Evolutionary conservation across 2,113 vertebrate genomes (phyloP), one percentile per base, ranked within the genome.

Genomic region (Epinephelus fuscoguttatus): DNA sequence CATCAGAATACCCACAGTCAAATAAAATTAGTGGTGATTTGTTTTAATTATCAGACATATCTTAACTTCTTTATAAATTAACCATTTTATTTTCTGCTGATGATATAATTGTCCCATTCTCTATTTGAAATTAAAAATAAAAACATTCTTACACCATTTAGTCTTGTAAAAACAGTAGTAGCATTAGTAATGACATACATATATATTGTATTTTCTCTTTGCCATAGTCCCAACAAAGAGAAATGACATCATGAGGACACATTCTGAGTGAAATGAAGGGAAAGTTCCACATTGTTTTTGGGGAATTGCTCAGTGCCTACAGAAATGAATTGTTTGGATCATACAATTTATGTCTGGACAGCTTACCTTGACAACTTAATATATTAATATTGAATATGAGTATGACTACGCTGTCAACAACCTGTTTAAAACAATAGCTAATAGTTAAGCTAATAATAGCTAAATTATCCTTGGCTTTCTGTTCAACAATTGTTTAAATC

Each of bases 1-100:
- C 76, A 57, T 12, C 45, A 56, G 12, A 68, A 61, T 61, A 64
- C 47, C 45, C 42, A 53, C 25, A 68, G n/a, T 68, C 55, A 55
- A 33, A 68, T n/a, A 25, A 47, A 71, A 30, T 21, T 12, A 62
- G 37, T 56, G 21, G 8, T 62, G 21, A 62, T 33, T 27, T 37
- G 11, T 70, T 67, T 18, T 42, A 42, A 15, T 59, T 23, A 19
- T 59, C 57, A 33, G 3, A 52, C 42, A n/a, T 42, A 47, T 33
- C 14, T 81, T 57, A 23, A 50, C 10, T 4, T 59, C 0, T 77
- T 49, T 59, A 50, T 52, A 66, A 59, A 72, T 76, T 14, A 19
- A 37, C 4, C 21, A 63, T 11, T 49, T 62, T 40, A 21, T 55
- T 60, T 56, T 30, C 12, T 33, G 8, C 33, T 14, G 10, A 53